A percentile compares a stretch with the other conserved stretches of the same genome.
Conservation (phyloP, 1,140 invertebrate genomes). For the Heterodera carotae region DNA sequence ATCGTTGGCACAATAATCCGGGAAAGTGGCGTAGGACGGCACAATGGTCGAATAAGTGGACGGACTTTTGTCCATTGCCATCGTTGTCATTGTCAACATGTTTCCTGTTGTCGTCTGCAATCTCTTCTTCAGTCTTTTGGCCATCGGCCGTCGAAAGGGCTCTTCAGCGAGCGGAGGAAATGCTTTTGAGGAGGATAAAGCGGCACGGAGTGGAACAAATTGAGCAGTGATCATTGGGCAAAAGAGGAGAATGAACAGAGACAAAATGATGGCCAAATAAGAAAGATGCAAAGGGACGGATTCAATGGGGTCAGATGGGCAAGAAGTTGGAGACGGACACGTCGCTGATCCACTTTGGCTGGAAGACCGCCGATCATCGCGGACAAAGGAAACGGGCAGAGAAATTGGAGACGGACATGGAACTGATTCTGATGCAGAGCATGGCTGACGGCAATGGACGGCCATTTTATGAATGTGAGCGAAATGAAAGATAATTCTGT, state of each 20-base stretch:
- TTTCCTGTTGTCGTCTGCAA: not conserved
- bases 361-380: not conserved
- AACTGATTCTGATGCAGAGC: not conserved
- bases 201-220: not conserved
- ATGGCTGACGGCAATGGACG: not conserved
- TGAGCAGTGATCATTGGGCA: not conserved
- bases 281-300: not conserved
- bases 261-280: not conserved
- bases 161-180: not conserved
- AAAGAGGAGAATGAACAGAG: not conserved
- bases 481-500: not conserved
- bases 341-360: no score
- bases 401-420: no score
- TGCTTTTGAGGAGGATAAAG: not conserved
- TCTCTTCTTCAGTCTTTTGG: not conserved
- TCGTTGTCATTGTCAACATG: not conserved
- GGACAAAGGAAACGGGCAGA: no score
- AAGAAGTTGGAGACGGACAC: not conserved
- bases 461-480: not conserved
- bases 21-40: slow-evolving; percentile 22
- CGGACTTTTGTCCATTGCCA: not conserved
- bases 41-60: slow-evolving; percentile 1
- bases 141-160: not conserved
- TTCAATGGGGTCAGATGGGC: not conserved
- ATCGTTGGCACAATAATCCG: slow-evolving; percentile 62